Conservation (phyloP, 2,113 vertebrate genomes). For the Neopipo cinnamomea region DNA sequence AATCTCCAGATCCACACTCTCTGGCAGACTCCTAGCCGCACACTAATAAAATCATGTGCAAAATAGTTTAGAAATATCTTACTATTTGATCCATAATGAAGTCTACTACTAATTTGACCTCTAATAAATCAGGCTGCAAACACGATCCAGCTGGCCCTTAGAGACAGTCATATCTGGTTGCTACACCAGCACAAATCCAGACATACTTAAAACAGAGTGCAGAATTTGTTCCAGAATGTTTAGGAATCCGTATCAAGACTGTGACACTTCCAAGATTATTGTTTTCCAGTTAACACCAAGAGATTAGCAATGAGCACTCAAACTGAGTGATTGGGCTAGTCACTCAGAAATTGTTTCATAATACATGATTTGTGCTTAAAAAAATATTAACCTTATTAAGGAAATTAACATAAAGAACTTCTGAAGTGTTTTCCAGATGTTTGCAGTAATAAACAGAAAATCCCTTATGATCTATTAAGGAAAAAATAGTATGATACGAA, state of each 20-base stretch:
- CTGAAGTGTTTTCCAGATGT: background rate
- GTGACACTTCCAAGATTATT: background rate
- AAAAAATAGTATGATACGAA: fast-evolving
- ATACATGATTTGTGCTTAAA: background rate
- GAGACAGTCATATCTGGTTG: background rate
- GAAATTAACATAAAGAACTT: background rate
- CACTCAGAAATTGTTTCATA: background rate
- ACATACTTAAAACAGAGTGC: background rate
- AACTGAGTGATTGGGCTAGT: background rate
- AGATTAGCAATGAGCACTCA: background rate
- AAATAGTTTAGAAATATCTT: background rate
- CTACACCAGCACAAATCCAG: background rate
- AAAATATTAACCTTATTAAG: background rate
- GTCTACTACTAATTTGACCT: background rate
- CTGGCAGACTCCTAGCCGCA: background rate
- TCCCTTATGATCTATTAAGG: background rate
- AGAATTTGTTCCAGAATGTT: background rate
- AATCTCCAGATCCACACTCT: background rate
- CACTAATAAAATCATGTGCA: background rate
- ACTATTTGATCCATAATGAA: background rate
- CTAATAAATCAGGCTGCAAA: background rate
- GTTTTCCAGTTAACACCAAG: background rate
- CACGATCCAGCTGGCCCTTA: background rate
- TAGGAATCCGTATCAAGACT: background rate
- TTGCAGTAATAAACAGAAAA: background rate